Evolutionary conservation across 2,888 invertebrate genomes (phyloP), one percentile per base, ranked within the genome.

Genomic region (Glaucopsyche alexis): DNA sequence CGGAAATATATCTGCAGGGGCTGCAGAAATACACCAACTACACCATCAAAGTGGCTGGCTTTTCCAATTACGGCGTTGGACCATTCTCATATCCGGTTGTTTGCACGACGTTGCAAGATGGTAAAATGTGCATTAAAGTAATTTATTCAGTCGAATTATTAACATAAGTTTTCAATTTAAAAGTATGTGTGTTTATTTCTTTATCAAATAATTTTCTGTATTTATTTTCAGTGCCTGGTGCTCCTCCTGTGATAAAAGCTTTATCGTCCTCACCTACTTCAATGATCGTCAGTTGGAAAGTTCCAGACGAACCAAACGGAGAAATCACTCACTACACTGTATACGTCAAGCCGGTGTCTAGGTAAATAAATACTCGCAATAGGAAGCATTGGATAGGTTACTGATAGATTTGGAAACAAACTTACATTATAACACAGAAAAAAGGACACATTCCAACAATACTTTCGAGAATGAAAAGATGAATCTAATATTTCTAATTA

Each of bases 1-100:
- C 95, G 40, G 96, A 97, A 81, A 94, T 96, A 1, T 96, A 96
- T 82, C 88, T 97, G 42, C 96, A 96, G 84, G 95, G 95, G 0
- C 89, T 98, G 50, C 94, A 95, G 77, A 97, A 97, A 81, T 97
- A 95, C 81, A 96, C 97, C 2, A 98, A 98, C 90, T 98, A 98
- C 84, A 97, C 97, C 8, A 94, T 98, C 70, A 95, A 96, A 84
- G 96, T 97, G 0, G 90, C 97, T 79, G 98, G 97, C 0, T 97
- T 95, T 83, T 98, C 97, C 0, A 95, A 96, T 74, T 96, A 96
- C 49, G 98, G 98, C 0, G 95, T 97, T 78, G 98, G 98, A 11
- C 95, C 96, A 7, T 94, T 96, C 76, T 97, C 97, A 74, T 93
- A 94, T 72, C 95, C 97, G 14, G 94, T 97, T 75, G 95, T 95